Conservation (phyloP, 2,888 invertebrate genomes). For the Autographa pulchrina region DNA sequence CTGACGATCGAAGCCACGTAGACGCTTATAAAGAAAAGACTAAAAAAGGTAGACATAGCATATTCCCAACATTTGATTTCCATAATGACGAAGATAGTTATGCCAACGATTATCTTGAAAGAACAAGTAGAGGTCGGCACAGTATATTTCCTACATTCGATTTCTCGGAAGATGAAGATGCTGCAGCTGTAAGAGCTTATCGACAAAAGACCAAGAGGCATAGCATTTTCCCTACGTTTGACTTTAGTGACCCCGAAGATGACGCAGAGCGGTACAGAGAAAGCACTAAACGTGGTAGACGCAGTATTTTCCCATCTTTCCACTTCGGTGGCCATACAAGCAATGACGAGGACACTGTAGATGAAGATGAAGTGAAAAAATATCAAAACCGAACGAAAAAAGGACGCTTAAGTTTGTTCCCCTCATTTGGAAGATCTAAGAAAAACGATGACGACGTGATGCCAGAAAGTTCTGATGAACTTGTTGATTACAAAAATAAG, state of each 20-base stretch:
- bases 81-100: slow-evolving; percentile 74
- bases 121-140: slow-evolving; percentile 75
- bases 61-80: slow-evolving; percentile 83
- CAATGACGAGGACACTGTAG: slow-evolving; percentile 79
- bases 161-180: slow-evolving; percentile 78
- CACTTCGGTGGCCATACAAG: slow-evolving; percentile 77
- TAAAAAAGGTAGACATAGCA: slow-evolving; percentile 78
- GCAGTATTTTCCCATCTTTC: slow-evolving; percentile 84
- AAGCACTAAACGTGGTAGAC: slow-evolving; percentile 78
- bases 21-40: slow-evolving; percentile 81
- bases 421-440: slow-evolving; percentile 81
- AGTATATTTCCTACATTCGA: slow-evolving; percentile 83
- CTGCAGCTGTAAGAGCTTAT: slow-evolving; percentile 75
- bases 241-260: slow-evolving; percentile 81
- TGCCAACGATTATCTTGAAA: slow-evolving; percentile 73
- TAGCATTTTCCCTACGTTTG: slow-evolving; percentile 84
- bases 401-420: slow-evolving; percentile 82
- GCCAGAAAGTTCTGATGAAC: slow-evolving; percentile 85
- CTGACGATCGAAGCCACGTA: slow-evolving; percentile 72
- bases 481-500: slow-evolving; percentile 83
- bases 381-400: slow-evolving; percentile 83
- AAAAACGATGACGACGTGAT: slow-evolving; percentile 79
- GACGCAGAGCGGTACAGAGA: slow-evolving; percentile 80
- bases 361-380: slow-evolving; percentile 82
- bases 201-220: slow-evolving; percentile 78